Evolutionary conservation across 2,888 invertebrate genomes (phyloP).

Genomic region (Petrophora chlorosata): DNA sequence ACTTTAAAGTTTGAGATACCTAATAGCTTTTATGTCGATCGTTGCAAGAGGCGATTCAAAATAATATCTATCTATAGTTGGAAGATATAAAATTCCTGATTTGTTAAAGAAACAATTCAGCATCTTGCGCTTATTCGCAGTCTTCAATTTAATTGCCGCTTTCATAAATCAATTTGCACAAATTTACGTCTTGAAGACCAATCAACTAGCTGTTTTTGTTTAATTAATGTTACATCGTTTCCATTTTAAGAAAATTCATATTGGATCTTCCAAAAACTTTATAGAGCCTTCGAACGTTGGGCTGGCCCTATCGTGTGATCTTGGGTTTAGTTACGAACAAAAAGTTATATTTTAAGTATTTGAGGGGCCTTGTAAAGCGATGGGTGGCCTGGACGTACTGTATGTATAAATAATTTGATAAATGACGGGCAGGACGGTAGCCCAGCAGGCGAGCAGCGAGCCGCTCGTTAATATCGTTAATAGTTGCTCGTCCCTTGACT

Average conservation of each 20-base stretch:
- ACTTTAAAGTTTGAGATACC: too few relatives aligned
- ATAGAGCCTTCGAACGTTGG: not conserved
- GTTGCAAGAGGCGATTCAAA: too few relatives aligned
- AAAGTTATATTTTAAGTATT: constrained; percentile 37
- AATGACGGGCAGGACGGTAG: constrained; percentile 62
- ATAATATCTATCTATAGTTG: too few relatives aligned
- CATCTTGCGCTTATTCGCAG: not conserved
- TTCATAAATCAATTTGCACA: constrained; percentile 19
- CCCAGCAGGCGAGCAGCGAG: constrained; percentile 61
- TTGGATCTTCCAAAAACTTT: not conserved
- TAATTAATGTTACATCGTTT: constrained; percentile 4
- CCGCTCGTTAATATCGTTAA: constrained; percentile 63
- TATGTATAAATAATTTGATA: constrained; percentile 74
- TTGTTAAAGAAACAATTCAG: not conserved
- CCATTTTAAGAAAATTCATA: constrained; percentile 6
- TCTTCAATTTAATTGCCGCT: constrained; percentile 5
- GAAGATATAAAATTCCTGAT: too few relatives aligned
- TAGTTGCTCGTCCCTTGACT: constrained; percentile 47
- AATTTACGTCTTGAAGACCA: not conserved
- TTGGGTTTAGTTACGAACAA: constrained; percentile 29
- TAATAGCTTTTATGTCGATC: too few relatives aligned
- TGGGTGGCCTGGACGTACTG: constrained; percentile 53
- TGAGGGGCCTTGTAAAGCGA: constrained; percentile 48
- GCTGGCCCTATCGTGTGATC: constrained; percentile 23
- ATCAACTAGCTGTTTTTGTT: constrained; percentile 1